Evolutionary conservation across 2,888 invertebrate species (phyloP).

Genomic region (Apodemia duryi): DNA sequence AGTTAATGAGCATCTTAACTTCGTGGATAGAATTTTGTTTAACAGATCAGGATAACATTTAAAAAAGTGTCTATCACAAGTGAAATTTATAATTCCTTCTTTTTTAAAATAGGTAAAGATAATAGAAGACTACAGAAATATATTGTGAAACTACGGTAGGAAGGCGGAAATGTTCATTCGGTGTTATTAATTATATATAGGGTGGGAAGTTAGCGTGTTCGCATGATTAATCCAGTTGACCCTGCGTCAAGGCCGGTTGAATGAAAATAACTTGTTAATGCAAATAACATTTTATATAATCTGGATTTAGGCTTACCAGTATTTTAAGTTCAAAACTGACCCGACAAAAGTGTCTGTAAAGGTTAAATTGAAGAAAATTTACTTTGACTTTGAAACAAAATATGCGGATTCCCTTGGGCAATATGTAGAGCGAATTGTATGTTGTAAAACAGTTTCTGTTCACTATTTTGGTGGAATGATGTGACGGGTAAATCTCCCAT

Average conservation of each 20-base stretch:
- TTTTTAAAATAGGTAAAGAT: neutral
- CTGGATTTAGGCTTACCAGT: neutral
- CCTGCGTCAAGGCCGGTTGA: slow-evolving; percentile 39
- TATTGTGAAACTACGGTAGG: slow-evolving; percentile 24
- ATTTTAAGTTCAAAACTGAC: neutral
- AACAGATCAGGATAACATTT: too few relatives aligned
- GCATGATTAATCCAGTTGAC: slow-evolving; percentile 49
- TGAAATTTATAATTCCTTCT: neutral
- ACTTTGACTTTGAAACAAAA: too few relatives aligned
- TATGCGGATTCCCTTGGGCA: too few relatives aligned
- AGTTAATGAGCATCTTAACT: too few relatives aligned
- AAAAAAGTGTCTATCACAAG: too few relatives aligned
- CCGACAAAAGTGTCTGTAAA: too few relatives aligned
- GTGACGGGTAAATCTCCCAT: too few relatives aligned
- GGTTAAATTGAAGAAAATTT: too few relatives aligned
- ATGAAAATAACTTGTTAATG: slow-evolving; percentile 17
- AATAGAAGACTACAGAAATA: slow-evolving; percentile 1
- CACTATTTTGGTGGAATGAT: too few relatives aligned
- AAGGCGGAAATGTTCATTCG: slow-evolving; percentile 28
- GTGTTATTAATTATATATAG: slow-evolving; percentile 38
- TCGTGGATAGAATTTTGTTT: too few relatives aligned
- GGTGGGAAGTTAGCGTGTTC: slow-evolving; percentile 35
- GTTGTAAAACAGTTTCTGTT: too few relatives aligned
- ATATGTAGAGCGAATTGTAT: too few relatives aligned
- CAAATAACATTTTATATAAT: slow-evolving; percentile 2